A percentile compares a stretch with the other conserved stretches of the same genome.
These are phyloP conservation scores for Arremon brunneinucha DNA, from an alignment of 2,797 vertebrate species.

Conservation along the genomic window DNA sequence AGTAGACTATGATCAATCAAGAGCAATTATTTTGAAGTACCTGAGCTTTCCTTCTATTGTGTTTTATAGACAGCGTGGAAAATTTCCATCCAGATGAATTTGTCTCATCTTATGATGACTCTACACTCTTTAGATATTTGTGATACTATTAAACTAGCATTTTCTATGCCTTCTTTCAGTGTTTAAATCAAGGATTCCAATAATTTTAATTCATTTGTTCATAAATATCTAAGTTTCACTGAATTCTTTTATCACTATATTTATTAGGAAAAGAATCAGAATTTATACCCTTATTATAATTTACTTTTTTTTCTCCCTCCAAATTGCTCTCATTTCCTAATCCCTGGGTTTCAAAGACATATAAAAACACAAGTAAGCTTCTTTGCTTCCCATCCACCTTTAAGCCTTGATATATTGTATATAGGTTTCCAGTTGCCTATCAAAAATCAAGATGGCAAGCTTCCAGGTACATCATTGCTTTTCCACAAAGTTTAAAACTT, in stretches of 20 bases:
- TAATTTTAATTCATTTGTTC: not conserved
- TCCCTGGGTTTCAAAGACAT: not conserved
- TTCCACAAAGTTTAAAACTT: not conserved
- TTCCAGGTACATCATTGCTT: not conserved
- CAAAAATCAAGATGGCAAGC: not conserved
- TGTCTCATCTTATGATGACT: not conserved
- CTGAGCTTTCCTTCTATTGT: not conserved
- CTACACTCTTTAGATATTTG: not conserved
- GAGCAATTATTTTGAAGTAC: not conserved
- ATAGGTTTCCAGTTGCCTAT: not conserved
- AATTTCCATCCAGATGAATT: not conserved
- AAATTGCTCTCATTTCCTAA: not conserved
- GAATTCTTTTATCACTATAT: not conserved
- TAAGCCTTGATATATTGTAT: not conserved
- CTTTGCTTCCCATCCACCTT: not conserved
- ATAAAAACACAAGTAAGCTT: not conserved
- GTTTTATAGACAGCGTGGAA: not conserved
- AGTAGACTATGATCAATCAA: not conserved
- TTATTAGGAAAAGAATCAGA: not conserved
- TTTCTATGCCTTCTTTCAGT: not conserved
- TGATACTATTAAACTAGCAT: not conserved
- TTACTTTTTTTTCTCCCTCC: accelerated
- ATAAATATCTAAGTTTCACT: not conserved
- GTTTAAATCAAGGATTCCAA: not conserved
- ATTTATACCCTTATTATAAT: not conserved